These are phyloP conservation scores for Actenoides lindsayi DNA, from an alignment of 2,113 vertebrate genomes.

Conservation along the genomic window DNA sequence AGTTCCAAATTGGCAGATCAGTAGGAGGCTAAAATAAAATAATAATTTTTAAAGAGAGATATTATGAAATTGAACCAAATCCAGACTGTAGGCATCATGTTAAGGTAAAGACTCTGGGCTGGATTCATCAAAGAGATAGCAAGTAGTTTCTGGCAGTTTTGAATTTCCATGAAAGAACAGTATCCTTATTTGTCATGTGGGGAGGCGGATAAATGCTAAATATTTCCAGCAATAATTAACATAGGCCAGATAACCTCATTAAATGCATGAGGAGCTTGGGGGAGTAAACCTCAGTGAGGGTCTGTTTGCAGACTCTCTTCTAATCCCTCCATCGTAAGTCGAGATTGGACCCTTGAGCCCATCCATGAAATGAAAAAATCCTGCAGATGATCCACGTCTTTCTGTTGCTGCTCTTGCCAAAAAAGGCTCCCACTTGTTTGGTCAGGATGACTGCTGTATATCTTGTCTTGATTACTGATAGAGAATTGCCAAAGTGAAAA, in stretches of 20 bases:
- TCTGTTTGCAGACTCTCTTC: not conserved
- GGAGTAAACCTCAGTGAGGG: not conserved
- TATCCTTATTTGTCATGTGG: not conserved
- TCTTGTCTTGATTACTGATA: not conserved
- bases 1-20: constrained; percentile 41
- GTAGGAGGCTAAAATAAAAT: constrained; percentile 9
- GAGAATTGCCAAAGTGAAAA: not conserved
- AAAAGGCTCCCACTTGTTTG: not conserved
- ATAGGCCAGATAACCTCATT: not conserved
- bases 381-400: not conserved
- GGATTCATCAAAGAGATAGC: not conserved
- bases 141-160: not conserved
- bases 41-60: not conserved
- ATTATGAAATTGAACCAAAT: not conserved
- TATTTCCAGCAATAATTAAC: not conserved
- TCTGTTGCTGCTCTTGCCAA: not conserved
- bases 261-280: not conserved
- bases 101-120: not conserved
- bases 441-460: not conserved
- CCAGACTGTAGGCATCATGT: not conserved
- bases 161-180: not conserved
- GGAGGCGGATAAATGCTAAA: not conserved
- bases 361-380: not conserved
- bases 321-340: not conserved
- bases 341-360: not conserved